phyloP scores from a whole-genome alignment of 2,888 invertebrate species.

The Microchrysa polita region DNA sequence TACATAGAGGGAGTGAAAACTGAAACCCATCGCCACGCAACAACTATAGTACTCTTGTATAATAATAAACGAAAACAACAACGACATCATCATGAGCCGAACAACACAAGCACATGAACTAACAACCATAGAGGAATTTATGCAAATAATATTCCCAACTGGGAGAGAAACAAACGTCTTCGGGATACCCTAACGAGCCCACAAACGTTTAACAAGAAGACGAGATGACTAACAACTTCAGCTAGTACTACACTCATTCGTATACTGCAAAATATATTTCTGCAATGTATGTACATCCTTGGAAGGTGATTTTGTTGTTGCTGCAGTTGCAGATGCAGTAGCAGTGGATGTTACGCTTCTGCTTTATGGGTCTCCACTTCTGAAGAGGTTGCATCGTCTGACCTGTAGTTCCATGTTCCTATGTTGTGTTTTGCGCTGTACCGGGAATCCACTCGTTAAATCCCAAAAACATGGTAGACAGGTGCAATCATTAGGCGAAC shows the following conservation, averaged over 20 bases:
- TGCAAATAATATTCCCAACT: conserved; percentile 39
- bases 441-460: conserved; percentile 22
- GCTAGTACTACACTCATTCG: too few species aligned
- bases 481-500: conserved; percentile 41
- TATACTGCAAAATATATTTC: conserved; percentile 40
- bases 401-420: background rate
- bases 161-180: background rate
- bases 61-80: background rate
- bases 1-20: background rate
- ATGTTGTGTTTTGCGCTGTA: background rate
- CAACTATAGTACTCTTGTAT: background rate
- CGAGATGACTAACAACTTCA: conserved; percentile 38
- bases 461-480: conserved; percentile 23
- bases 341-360: too few species aligned
- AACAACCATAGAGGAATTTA: conserved; percentile 37
- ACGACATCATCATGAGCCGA: background rate
- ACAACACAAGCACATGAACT: conserved; percentile 4
- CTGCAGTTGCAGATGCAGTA: background rate
- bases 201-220: conserved; percentile 21
- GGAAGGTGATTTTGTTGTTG: background rate
- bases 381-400: background rate
- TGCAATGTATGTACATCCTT: conserved; percentile 29
- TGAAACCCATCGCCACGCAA: too few species aligned
- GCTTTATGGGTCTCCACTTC: background rate
- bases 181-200: conserved; percentile 29